Percentiles rank a stretch among this genome's conserved stretches.
phyloP scores from a whole-genome alignment of 2,113 vertebrate species.

The Apistogramma diplotaenia region DNA sequence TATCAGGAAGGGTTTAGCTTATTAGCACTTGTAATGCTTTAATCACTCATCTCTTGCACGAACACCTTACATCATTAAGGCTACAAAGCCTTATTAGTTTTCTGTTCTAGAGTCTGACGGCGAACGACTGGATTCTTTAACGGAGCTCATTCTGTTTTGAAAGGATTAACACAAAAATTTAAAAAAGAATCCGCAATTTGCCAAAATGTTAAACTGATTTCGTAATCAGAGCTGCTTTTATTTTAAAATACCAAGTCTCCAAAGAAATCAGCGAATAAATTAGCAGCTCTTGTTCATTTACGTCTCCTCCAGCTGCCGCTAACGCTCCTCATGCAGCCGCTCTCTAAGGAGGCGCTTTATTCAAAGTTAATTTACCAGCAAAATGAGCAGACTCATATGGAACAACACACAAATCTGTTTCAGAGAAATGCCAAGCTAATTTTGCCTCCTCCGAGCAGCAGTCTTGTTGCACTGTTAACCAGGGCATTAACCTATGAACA shows the following conservation, averaged over 20 bases:
- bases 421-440: neutral
- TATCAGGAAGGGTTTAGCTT: neutral
- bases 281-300: constrained; percentile 10
- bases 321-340: constrained; percentile 16
- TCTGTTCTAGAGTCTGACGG: neutral
- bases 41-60: neutral
- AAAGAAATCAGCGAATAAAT: constrained; percentile 36
- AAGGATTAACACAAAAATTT: neutral
- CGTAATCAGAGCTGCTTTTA: neutral
- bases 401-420: neutral
- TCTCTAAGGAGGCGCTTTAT: constrained; percentile 23
- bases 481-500: neutral
- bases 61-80: neutral
- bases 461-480: neutral
- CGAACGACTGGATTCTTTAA: neutral
- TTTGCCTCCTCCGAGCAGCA: neutral
- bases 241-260: constrained; percentile 20
- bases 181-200: neutral
- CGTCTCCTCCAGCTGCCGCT: constrained; percentile 27
- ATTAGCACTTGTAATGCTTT: neutral
- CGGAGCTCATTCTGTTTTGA: neutral
- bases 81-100: neutral
- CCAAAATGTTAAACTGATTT: neutral
- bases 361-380: constrained; percentile 45
- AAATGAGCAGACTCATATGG: constrained; percentile 27